phyloP scores from a whole-genome alignment of 2,797 vertebrate genomes.

The Erithacus rubecula region DNA sequence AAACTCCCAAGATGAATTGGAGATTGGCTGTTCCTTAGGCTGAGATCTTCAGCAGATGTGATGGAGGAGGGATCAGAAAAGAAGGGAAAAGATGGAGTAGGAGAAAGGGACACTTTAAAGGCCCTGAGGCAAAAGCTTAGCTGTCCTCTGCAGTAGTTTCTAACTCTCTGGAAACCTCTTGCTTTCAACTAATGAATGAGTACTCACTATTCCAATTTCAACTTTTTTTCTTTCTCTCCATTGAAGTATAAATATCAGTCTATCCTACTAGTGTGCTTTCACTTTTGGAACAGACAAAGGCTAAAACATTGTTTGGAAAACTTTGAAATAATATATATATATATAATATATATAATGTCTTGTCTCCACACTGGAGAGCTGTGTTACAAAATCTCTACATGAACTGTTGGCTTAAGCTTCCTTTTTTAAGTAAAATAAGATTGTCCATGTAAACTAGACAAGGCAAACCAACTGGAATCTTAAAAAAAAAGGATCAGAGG shows the following conservation, averaged over 20 bases:
- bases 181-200: not conserved
- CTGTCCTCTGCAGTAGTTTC: not conserved
- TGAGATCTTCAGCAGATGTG: slow-evolving; percentile 23
- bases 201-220: not conserved
- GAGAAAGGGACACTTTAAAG: not conserved
- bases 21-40: not conserved
- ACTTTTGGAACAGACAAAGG: not conserved
- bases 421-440: slow-evolving; percentile 21
- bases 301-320: not conserved
- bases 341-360: too few relatives aligned
- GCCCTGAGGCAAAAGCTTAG: not conserved
- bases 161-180: not conserved
- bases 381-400: not conserved
- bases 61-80: not conserved
- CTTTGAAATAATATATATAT: not conserved
- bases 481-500: not conserved
- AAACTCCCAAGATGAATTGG: not conserved
- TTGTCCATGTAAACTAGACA: not conserved
- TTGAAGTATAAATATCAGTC: not conserved
- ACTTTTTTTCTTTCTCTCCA: not conserved
- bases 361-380: not conserved
- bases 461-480: not conserved
- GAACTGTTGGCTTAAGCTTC: not conserved
- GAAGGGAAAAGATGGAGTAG: not conserved
- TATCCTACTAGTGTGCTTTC: not conserved